Evolutionary conservation across 64 coral and sea anemone species (phyloP), one percentile per base, ranked within the genome.

Genomic region (Platygyra sinensis): DNA sequence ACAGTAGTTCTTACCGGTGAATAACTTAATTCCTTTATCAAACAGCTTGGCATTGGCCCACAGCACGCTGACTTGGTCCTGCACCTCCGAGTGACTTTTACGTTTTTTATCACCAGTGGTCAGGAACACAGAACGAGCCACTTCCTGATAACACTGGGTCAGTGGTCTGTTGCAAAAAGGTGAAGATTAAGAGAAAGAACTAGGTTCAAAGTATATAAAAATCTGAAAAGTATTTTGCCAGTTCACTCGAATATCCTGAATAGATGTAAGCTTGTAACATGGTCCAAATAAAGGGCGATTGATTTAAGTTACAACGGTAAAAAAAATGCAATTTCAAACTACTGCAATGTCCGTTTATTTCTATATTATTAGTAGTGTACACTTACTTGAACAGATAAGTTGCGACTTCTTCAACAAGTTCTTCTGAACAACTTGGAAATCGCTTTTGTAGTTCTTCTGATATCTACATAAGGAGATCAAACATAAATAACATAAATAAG

Each of bases 21-120:
- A 95, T 72, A 92, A 80, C 69, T 98, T 92, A 31, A 98, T 81
- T 61, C 93, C 88, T 77, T 95, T 98, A 17, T 98, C 90, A 86
- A 98, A 98, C 11, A 98, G 84, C 10, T 87, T 95, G 24, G 93
- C 93, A 57, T 92, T 98, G 10, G 82, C 76, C 59, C 87, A 91
- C 31, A 98, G 52, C n/a, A 90, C 87, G 32, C 80, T 98, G 31
- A 95, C 91, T 80, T 98, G 95, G 6, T 95, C 93, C 49, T 98
- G 96, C 24, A 93, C 80, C 74, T 98, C 96, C 4, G 94, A 86
- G 57, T 95, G 96, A 89, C 91, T 92, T 74, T 93, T 95, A 10
- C 94, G 87, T 30, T 95, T 95, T 61, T 99, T 95, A 67, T 91
- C 91, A n/a, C 97, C 94, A 55, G 93, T 91, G 28, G 91, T 72